phyloP scores from a whole-genome alignment of 2,113 vertebrate genomes.

The Burhinus oedicnemus region DNA sequence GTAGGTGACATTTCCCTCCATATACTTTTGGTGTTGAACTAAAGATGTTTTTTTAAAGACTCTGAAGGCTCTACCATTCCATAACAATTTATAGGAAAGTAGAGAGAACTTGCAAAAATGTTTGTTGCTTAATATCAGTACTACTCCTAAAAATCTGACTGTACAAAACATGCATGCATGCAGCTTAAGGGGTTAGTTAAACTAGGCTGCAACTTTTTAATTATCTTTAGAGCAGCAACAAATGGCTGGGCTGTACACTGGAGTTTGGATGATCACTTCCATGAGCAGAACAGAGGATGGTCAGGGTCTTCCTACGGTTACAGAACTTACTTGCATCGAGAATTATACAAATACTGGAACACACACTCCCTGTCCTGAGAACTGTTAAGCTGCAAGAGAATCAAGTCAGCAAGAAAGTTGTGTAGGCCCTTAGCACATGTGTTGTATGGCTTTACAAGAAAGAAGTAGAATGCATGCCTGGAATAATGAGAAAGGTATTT shows the following conservation, averaged over 20 bases:
- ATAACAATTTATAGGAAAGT: background rate
- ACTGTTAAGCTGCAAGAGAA: background rate
- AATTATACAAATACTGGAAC: background rate
- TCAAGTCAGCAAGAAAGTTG: background rate
- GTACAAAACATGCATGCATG: rapidly evolving
- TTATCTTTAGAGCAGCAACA: background rate
- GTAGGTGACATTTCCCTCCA: background rate
- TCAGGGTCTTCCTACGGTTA: background rate
- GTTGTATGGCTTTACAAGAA: background rate
- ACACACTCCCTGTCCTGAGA: background rate
- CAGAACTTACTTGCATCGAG: background rate
- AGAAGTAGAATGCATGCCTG: background rate
- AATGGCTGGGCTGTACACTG: background rate
- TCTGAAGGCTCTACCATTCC: background rate
- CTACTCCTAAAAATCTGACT: background rate
- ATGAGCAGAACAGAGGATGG: rapidly evolving
- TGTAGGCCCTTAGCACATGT: rapidly evolving
- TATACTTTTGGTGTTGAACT: background rate
- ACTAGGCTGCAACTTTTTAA: background rate
- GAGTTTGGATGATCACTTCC: background rate
- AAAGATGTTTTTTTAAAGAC: background rate
- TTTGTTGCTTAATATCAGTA: background rate
- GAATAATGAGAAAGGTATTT: background rate
- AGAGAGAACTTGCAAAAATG: background rate
- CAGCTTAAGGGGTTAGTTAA: background rate